Evolutionary conservation across 2,113 vertebrate species (phyloP).

Genomic region (Ageneiosus marmoratus): DNA sequence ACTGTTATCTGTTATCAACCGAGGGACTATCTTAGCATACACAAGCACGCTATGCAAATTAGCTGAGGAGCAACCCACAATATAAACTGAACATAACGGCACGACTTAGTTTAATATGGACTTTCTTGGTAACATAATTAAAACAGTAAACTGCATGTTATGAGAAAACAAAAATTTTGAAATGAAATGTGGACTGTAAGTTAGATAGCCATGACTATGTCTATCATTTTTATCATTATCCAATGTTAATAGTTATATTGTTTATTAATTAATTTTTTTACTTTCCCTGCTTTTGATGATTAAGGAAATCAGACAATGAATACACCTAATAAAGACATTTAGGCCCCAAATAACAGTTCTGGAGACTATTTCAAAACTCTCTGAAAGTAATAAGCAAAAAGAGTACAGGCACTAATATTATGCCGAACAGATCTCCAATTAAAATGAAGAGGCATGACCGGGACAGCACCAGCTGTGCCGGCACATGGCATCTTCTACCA

Average conservation of each 20-base stretch:
- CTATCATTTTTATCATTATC: too few species aligned
- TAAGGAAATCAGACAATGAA: slow-evolving; percentile 59
- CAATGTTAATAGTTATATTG: too few species aligned
- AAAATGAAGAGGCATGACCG: background rate
- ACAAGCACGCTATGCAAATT: slow-evolving; percentile 18
- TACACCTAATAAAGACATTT: slow-evolving; percentile 57
- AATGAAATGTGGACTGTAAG: too few species aligned
- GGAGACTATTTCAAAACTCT: slow-evolving; percentile 62
- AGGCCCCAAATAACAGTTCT: slow-evolving; percentile 61
- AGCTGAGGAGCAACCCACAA: background rate
- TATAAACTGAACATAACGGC: background rate
- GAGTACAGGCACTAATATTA: slow-evolving; percentile 34
- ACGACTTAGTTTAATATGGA: background rate
- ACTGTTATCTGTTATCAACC: slow-evolving; percentile 54
- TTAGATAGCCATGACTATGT: too few species aligned
- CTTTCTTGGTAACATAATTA: too few species aligned
- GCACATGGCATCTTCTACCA: background rate
- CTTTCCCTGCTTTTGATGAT: too few species aligned
- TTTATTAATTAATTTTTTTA: too few species aligned
- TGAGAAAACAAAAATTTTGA: too few species aligned
- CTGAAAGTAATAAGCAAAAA: slow-evolving; percentile 66
- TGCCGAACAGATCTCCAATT: background rate
- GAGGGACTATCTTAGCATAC: slow-evolving; percentile 38
- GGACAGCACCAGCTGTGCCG: background rate
- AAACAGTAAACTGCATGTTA: too few species aligned